phyloP scores from a whole-genome alignment of 2,797 vertebrate genomes.

The Galagoides demidoff region DNA sequence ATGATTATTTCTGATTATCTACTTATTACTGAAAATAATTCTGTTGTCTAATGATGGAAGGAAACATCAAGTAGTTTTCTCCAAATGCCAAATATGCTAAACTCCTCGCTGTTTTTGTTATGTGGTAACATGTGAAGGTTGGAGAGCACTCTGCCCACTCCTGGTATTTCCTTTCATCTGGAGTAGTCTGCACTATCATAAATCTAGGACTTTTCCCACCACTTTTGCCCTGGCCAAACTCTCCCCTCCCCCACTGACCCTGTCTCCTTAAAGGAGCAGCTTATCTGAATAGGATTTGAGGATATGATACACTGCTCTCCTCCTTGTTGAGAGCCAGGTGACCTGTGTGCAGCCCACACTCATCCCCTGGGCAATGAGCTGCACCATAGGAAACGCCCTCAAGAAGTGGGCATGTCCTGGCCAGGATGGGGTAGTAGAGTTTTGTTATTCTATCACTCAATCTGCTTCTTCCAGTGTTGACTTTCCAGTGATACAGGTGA shows the following conservation, averaged over 20 bases:
- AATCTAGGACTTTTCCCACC: not conserved
- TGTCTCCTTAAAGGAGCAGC: not conserved
- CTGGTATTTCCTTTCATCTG: not conserved
- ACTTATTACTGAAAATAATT: not conserved
- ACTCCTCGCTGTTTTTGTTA: not conserved
- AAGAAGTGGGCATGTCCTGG: not conserved
- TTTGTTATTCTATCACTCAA: not conserved
- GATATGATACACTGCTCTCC: not conserved
- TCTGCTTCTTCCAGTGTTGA: not conserved
- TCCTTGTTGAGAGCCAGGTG: not conserved
- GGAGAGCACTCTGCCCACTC: not conserved
- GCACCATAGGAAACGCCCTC: not conserved
- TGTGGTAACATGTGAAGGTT: fast-evolving
- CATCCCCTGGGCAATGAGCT: not conserved
- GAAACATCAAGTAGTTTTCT: not conserved
- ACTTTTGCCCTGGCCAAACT: not conserved
- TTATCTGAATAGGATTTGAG: not conserved
- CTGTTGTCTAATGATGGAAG: not conserved
- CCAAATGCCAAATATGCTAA: not conserved
- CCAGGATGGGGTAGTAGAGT: not conserved
- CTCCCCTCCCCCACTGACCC: not conserved
- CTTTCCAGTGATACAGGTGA: not conserved
- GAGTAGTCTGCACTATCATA: not conserved
- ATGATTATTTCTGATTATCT: not conserved
- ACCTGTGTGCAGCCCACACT: not conserved